Evolutionary conservation across 2,888 invertebrate genomes (phyloP).

Genomic region (Sthenelais limicola): DNA sequence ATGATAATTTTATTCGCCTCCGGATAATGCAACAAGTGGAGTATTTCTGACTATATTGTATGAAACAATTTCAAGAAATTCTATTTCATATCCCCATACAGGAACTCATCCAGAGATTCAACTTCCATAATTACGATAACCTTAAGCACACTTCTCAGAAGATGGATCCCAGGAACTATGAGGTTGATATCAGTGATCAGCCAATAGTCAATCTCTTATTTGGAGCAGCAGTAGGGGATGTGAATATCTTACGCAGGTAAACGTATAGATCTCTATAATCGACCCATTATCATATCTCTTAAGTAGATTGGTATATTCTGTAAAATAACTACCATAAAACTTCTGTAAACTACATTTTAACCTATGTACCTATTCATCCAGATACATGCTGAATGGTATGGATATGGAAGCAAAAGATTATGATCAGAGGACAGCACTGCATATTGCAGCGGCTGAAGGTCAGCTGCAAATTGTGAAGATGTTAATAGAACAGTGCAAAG

Average conservation of each 20-base stretch:
- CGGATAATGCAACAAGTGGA: too few relatives aligned
- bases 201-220: constrained; percentile 50
- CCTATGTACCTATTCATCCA: background rate
- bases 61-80: too few relatives aligned
- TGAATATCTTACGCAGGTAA: constrained; percentile 49
- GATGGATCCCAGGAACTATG: constrained; percentile 84
- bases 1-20: too few relatives aligned
- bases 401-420: constrained; percentile 10
- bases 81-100: constrained; percentile 63
- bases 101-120: constrained; percentile 91
- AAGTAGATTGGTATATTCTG: too few relatives aligned
- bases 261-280: too few relatives aligned
- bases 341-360: too few relatives aligned
- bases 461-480: constrained; percentile 82
- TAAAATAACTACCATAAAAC: too few relatives aligned
- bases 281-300: too few relatives aligned
- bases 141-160: constrained; percentile 89
- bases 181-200: constrained; percentile 39
- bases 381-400: constrained; percentile 9
- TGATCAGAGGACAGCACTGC: constrained; percentile 24
- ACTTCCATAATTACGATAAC: constrained; percentile 98
- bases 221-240: constrained; percentile 52
- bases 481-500: constrained; percentile 88
- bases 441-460: constrained; percentile 24
- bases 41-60: too few relatives aligned